Base-by-base conservation (phyloP, 1,140 invertebrate species). In the Caenorhabditis elegans region DNA sequence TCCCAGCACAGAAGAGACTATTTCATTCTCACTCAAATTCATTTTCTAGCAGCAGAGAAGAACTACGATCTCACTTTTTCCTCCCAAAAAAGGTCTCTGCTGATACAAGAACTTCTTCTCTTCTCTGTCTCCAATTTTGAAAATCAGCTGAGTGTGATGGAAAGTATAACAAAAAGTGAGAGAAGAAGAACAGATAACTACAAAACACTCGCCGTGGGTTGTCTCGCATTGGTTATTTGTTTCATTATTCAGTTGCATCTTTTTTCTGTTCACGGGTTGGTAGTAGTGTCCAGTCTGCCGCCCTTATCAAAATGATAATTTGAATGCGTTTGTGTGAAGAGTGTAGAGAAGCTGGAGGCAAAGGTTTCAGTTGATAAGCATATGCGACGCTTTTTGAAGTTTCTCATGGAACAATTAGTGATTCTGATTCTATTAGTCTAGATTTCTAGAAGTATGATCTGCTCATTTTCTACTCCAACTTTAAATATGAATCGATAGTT, bases 141-240 rank as follows among this genome's bases (percentile, higher is more conserved):
- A 5, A 34, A 34, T 70, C 60, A 70, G 60, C 60, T 70, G 60
- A 70, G 60, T 22, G 60, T 15, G 31, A 17, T 26, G 31, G 15
- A 60, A 34, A 26, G n/a, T n/a, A n/a, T n/a, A n/a, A 53, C 2
- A 60, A 10, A 39, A 11, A 31, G 28, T 31, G 43, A 39, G 24
- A 70, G 60, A n/a, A 70, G 10, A n/a, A 36, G 60, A 70, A 70
- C 60, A 70, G 60, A 70, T 70, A 70, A 70, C 60, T 70, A 39
- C 53, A 31, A 60, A 34, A 31, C 53, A 60, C 39, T 43, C 39
- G 5, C 15, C 39, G 39, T 43, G 6, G 39, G 39, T 43, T 15
- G n/a, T 39, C n/a, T 15, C 34, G 60, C 60, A 70, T 5, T 70
- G 43, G 60, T 70, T 39, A 70, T 39, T 39, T 39, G 31, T 65